Evolutionary conservation across 2,113 vertebrate genomes (phyloP), one percentile per base, ranked within the genome.

Genomic region (Columba janthina): DNA sequence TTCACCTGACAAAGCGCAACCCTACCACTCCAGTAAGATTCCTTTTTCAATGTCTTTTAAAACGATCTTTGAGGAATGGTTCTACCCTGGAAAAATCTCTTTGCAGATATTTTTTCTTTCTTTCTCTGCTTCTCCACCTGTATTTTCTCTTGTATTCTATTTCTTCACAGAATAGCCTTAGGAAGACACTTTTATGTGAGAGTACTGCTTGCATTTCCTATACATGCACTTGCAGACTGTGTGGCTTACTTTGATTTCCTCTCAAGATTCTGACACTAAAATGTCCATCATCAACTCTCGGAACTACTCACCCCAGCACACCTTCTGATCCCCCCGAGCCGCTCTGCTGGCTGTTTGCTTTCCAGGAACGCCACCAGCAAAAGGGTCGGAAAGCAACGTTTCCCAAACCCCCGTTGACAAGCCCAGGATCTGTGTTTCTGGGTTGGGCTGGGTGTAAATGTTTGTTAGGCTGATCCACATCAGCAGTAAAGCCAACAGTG

Each of bases 161-260:
- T 85, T 94, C 73, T 87, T 80, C 67, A 76, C 75, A 83, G 91
- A 96, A 96, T 19, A 93, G 94, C 94, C 93, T 83, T 82, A 51
- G 90, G 96, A 97, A 95, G 75, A 88, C 46, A 56, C 89, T 96
- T 97, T 94, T 28, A 94, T 93, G 78, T 96, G 38, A 3, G 1
- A 89, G 77, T 21, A 85, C 70, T 72, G 76, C 95, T 85, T 85
- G 86, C 80, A 84, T 87, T 87, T 93, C 95, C 75, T 48, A 74
- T 31, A 74, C 17, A 1, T 61, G 86, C 83, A 82, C 84, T 92
- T 92, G 94, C 65, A 95, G 91, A 61, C 80, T 65, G 50, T 60
- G 73, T 38, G 53, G 48, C 84, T 96, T 69, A 12, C 94, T 96
- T 90, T 92, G 93, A 97, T 96, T 92, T 91, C 91, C 95, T 67